phyloP scores from a whole-genome alignment of 2,888 invertebrate species.

The Chrysolina americana region DNA sequence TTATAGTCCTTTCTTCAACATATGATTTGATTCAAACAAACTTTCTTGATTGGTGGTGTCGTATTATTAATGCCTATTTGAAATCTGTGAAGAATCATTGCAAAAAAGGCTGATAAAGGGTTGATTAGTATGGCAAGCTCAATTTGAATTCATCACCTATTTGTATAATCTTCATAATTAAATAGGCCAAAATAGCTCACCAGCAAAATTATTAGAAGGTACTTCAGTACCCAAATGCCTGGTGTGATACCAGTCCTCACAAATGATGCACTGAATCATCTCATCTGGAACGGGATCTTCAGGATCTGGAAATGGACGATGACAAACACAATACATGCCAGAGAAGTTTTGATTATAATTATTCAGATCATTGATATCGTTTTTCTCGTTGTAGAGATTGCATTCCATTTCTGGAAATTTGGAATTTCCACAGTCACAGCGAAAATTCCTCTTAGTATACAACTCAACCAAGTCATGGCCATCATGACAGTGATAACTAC shows the following conservation, averaged over 20 bases:
- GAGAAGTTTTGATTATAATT: slow-evolving; percentile 94
- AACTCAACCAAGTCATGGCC: slow-evolving; percentile 95
- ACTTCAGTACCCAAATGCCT: slow-evolving; percentile 78
- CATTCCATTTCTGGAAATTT: slow-evolving; percentile 78
- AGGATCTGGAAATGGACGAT: slow-evolving; percentile 94
- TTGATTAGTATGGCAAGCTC: too few species aligned
- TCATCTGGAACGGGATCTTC: slow-evolving; percentile 87
- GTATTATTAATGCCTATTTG: too few species aligned
- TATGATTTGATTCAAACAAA: too few species aligned
- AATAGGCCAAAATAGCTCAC: slow-evolving; percentile 44
- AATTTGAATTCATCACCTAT: too few species aligned
- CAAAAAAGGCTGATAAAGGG: too few species aligned
- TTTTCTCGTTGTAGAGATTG: slow-evolving; percentile 77
- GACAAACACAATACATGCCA: slow-evolving; percentile 93
- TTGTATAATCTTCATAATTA: too few species aligned
- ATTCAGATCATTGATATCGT: slow-evolving; percentile 79
- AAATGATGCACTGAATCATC: slow-evolving; percentile 96
- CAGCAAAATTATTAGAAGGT: slow-evolving; percentile 70
- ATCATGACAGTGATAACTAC: slow-evolving; percentile 95
- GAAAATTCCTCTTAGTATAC: slow-evolving; percentile 95
- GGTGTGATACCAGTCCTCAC: slow-evolving; percentile 98
- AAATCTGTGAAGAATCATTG: too few species aligned
- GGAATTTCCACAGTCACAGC: slow-evolving; percentile 95
- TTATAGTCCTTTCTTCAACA: too few species aligned
- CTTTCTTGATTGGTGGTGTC: too few species aligned